phyloP scores from a whole-genome alignment of 2,888 invertebrate species.

The Eremobia ochroleuca region DNA sequence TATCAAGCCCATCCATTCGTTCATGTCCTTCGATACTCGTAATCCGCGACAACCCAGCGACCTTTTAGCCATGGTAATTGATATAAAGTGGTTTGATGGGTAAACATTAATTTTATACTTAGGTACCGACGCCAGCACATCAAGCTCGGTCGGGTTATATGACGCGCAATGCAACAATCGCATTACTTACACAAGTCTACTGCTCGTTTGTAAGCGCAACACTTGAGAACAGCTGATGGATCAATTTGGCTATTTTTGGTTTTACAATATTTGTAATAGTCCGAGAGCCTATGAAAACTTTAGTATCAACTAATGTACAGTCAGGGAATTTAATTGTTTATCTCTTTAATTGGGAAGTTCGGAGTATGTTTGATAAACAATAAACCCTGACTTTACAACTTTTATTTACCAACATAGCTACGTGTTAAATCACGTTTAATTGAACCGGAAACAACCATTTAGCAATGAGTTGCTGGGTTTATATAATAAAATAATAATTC shows the following conservation, averaged over 20 bases:
- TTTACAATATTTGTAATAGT: too few relatives aligned
- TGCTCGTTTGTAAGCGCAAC: not conserved
- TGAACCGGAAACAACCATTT: not conserved
- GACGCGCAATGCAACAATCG: too few relatives aligned
- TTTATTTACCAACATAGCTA: not conserved
- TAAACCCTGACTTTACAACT: not conserved
- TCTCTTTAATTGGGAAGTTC: too few relatives aligned
- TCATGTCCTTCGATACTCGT: not conserved
- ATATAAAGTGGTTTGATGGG: constrained; percentile 5
- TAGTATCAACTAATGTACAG: not conserved
- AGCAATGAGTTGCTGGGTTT: constrained; percentile 1
- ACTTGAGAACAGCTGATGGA: not conserved
- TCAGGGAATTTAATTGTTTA: not conserved
- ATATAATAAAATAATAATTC: constrained; percentile 30
- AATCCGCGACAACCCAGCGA: constrained; percentile 5
- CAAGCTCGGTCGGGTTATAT: too few relatives aligned
- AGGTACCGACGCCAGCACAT: too few relatives aligned
- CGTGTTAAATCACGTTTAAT: not conserved
- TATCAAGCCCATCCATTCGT: not conserved
- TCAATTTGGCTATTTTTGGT: not conserved
- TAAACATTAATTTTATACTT: not conserved
- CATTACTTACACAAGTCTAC: too few relatives aligned
- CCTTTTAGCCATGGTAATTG: not conserved
- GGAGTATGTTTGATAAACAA: not conserved
- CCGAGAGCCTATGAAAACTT: too few relatives aligned